Conservation (phyloP, 2,888 invertebrate species). For the Halictus quadricinctus region DNA sequence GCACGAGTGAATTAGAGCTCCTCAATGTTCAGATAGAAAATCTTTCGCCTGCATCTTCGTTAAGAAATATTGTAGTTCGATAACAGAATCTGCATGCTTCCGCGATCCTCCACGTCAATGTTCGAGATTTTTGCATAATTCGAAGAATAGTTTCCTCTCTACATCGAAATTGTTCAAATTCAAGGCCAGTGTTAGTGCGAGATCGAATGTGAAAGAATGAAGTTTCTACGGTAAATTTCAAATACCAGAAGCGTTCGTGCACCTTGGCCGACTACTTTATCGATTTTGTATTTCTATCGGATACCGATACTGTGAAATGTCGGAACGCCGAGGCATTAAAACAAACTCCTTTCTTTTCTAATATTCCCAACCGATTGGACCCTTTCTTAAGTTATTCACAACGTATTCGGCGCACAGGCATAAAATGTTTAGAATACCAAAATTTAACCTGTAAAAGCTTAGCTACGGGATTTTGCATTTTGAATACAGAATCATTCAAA, state of each 20-base stretch:
- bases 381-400: constrained; percentile 3
- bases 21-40: neutral
- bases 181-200: neutral
- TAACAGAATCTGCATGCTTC: neutral
- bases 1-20: neutral
- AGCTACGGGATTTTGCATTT: neutral
- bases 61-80: neutral
- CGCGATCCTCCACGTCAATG: neutral
- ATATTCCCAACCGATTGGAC: neutral
- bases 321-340: constrained; percentile 3
- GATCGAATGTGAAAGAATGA: constrained; percentile 5
- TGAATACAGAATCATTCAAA: neutral
- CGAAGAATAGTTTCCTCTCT: neutral
- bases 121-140: neutral
- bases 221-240: constrained; percentile 11
- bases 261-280: constrained; percentile 10
- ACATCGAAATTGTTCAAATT: neutral
- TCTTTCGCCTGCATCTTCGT: neutral
- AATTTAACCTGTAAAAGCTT: neutral
- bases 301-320: constrained; percentile 37
- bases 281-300: constrained; percentile 40
- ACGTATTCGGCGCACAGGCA: neutral
- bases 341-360: neutral
- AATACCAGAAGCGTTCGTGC: constrained; percentile 18
- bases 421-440: neutral